phyloP scores from a whole-genome alignment of 2,113 vertebrate species.

The Orientallactaga bullata region DNA sequence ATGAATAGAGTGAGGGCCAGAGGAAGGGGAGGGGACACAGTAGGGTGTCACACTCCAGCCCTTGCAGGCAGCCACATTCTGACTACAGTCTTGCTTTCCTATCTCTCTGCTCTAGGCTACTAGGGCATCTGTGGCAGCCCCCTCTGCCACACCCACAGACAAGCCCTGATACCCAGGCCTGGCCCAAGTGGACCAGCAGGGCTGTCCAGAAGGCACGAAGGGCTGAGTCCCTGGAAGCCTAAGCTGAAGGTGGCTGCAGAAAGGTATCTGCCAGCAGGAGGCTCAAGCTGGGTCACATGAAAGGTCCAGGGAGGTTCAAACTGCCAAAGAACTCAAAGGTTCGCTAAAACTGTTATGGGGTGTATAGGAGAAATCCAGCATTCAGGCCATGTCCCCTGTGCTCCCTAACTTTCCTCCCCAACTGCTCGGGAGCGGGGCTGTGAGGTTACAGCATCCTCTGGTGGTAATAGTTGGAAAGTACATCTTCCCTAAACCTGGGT shows the following conservation, averaged over 20 bases:
- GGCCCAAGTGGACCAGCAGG: not conserved
- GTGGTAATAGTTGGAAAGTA: not conserved
- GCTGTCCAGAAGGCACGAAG: not conserved
- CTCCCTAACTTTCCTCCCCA: not conserved
- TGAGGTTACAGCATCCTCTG: not conserved
- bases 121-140: not conserved
- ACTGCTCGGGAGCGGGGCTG: fast-evolving
- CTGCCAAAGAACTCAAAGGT: not conserved
- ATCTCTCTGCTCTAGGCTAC: not conserved
- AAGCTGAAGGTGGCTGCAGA: not conserved
- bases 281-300: not conserved
- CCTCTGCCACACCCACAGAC: not conserved
- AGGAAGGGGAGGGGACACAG: not conserved
- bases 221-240: no score
- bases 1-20: not conserved
- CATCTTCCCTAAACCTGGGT: not conserved
- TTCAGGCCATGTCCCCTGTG: no score
- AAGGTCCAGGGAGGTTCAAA: not conserved
- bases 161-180: not conserved
- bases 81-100: not conserved
- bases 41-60: not conserved
- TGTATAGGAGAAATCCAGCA: no score
- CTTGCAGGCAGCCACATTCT: fast-evolving
- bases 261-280: not conserved
- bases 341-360: no score